Conservation (phyloP, 2,888 invertebrate genomes). For the Agriotes lineatus region DNA sequence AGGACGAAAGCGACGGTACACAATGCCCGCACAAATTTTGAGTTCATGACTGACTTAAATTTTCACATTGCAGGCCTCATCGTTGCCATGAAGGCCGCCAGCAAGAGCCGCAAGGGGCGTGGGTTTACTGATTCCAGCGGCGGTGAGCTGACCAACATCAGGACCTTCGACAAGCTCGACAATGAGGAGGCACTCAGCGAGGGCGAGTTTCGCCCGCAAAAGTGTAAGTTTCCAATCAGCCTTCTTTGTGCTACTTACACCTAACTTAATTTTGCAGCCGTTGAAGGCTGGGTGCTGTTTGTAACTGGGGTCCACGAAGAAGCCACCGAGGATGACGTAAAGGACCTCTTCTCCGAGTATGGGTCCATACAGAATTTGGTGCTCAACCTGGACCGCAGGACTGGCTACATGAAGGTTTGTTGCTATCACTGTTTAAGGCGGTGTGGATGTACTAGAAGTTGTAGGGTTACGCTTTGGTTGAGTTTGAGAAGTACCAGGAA, state of each 20-base stretch:
- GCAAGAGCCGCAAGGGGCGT: conserved; percentile 89
- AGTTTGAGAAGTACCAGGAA: conserved; percentile 95
- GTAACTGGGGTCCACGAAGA: conserved; percentile 97
- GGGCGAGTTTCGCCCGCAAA: conserved; percentile 9
- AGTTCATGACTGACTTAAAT: too few relatives aligned
- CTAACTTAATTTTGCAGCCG: conserved; percentile 66
- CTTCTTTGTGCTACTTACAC: background rate
- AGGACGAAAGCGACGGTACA: conserved; percentile 87
- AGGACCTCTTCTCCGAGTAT: conserved; percentile 94
- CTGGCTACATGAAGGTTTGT: conserved; percentile 83
- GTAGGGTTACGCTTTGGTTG: conserved; percentile 91
- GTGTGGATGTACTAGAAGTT: background rate
- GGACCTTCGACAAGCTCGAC: conserved; percentile 16
- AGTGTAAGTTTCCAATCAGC: background rate
- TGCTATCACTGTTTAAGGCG: background rate
- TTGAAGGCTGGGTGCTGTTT: conserved; percentile 98
- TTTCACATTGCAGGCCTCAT: background rate
- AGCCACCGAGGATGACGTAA: conserved; percentile 96
- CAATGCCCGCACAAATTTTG: background rate
- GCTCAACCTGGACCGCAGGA: conserved; percentile 93
- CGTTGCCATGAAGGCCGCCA: conserved; percentile 87
- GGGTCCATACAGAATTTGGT: conserved; percentile 97
- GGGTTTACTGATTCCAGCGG: conserved; percentile 75
- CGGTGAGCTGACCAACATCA: conserved; percentile 53
- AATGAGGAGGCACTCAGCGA: background rate